Evolutionary conservation across 35 echinoderm and acorn worm genomes (phyloP).

Genomic region (Heliocidaris erythrogramma): DNA sequence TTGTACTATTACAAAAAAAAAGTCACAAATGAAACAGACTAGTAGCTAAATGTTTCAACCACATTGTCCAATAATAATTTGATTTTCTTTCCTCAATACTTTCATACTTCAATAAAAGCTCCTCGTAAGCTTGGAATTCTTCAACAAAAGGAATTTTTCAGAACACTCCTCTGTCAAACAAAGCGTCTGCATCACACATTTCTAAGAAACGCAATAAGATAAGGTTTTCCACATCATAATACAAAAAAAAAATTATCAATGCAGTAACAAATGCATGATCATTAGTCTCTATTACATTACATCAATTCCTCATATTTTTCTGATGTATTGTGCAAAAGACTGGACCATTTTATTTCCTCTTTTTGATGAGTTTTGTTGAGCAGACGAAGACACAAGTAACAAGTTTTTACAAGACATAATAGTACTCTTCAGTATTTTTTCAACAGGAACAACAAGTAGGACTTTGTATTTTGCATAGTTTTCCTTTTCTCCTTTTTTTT

Average conservation of each 20-base stretch:
- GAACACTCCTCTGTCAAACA: not conserved
- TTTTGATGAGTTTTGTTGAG: not conserved
- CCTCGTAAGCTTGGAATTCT: not conserved
- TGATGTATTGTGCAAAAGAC: conserved; percentile 12
- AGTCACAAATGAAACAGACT: not conserved
- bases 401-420: conserved; percentile 30
- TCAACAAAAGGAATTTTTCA: not conserved
- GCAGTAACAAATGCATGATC: conserved; percentile 11
- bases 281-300: not conserved
- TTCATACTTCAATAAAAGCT: not conserved
- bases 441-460: conserved; percentile 1
- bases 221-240: not conserved
- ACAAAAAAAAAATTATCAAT: not conserved
- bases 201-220: not conserved
- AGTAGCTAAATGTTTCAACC: not conserved
- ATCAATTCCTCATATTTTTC: conserved; percentile 6
- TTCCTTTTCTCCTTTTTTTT: not conserved
- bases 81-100: not conserved
- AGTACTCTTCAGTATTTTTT: conserved; percentile 14
- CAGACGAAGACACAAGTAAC: conserved; percentile 23
- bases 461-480: conserved; percentile 30
- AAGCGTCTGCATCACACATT: not conserved
- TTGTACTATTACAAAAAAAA: not conserved
- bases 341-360: conserved; percentile 18
- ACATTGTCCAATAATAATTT: not conserved